phyloP scores from a whole-genome alignment of 2,113 vertebrate genomes.

The Halichoeres trimaculatus region DNA sequence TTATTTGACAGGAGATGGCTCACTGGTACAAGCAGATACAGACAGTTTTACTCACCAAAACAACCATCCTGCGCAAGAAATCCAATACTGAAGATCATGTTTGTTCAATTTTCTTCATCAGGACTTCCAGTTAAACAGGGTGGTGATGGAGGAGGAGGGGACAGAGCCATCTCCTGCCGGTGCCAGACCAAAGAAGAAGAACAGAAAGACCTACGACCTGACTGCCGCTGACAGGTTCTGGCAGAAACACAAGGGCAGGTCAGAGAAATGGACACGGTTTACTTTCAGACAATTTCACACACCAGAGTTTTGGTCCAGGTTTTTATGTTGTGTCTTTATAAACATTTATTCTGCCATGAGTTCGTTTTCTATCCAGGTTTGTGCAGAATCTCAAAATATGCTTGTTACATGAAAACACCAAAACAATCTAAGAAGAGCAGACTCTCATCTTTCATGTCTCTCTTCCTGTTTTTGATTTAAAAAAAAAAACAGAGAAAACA shows the following conservation, averaged over 20 bases:
- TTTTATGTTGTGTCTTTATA: too few relatives aligned
- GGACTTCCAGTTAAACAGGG: constrained; percentile 97
- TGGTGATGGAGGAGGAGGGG: constrained; percentile 91
- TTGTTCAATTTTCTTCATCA: constrained; percentile 54
- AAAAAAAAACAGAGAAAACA: too few relatives aligned
- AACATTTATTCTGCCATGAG: too few relatives aligned
- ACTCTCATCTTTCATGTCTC: too few relatives aligned
- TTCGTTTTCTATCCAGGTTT: too few relatives aligned
- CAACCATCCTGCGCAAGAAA: background rate
- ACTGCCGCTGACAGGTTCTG: constrained; percentile 95
- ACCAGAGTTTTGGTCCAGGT: too few relatives aligned
- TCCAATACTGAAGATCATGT: background rate
- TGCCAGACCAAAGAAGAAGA: constrained; percentile 97
- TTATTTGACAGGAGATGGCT: background rate
- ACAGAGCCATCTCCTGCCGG: constrained; percentile 89
- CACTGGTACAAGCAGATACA: background rate
- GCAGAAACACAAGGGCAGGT: constrained; percentile 99
- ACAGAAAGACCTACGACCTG: constrained; percentile 94
- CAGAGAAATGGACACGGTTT: constrained; percentile 39
- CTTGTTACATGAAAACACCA: too few relatives aligned
- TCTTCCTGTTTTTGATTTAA: too few relatives aligned
- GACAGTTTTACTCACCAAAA: background rate
- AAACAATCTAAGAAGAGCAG: too few relatives aligned
- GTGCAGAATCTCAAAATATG: too few relatives aligned
- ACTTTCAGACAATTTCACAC: too few relatives aligned